phyloP scores from a whole-genome alignment of 2,797 vertebrate genomes.

The Phoeniculus purpureus region DNA sequence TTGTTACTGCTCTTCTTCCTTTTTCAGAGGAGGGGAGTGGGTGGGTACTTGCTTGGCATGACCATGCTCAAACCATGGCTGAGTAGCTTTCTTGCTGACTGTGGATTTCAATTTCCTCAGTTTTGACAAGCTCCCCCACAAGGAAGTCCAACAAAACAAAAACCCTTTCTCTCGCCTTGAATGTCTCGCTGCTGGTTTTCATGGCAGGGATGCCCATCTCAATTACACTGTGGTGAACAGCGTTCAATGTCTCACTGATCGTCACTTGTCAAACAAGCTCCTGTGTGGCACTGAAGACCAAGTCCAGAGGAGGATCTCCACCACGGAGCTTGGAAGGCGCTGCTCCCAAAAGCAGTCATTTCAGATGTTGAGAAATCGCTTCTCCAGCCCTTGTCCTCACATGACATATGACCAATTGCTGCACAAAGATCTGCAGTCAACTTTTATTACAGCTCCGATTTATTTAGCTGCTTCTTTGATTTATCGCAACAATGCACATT shows the following conservation, averaged over 20 bases:
- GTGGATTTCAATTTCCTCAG: conserved; percentile 34
- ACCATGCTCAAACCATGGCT: not conserved
- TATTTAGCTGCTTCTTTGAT: conserved; percentile 66
- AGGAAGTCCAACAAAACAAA: conserved; percentile 37
- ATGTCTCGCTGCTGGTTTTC: conserved; percentile 22
- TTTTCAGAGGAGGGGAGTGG: not conserved
- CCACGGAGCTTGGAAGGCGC: conserved; percentile 28
- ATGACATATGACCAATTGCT: conserved; percentile 58
- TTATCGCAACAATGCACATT: conserved; percentile 64
- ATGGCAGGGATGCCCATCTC: conserved; percentile 29
- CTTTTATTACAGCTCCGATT: conserved; percentile 60
- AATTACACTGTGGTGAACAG: conserved; percentile 44
- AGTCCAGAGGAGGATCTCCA: conserved; percentile 9
- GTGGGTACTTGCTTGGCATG: not conserved
- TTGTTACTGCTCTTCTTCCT: not conserved
- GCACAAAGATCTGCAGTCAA: conserved; percentile 58
- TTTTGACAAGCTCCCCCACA: conserved; percentile 40
- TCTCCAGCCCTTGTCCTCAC: conserved; percentile 55
- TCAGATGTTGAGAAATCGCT: conserved; percentile 56
- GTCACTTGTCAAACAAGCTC: conserved; percentile 25
- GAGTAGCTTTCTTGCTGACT: conserved; percentile 34
- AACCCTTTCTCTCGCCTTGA: conserved; percentile 13
- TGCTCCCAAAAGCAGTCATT: conserved; percentile 39
- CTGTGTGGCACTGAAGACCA: conserved; percentile 42
- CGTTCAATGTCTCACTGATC: not conserved